Percentiles rank a stretch among this genome's conserved stretches.
phyloP scores from a whole-genome alignment of 2,888 invertebrate genomes.

The Acanthococcus lagerstroemiae region DNA sequence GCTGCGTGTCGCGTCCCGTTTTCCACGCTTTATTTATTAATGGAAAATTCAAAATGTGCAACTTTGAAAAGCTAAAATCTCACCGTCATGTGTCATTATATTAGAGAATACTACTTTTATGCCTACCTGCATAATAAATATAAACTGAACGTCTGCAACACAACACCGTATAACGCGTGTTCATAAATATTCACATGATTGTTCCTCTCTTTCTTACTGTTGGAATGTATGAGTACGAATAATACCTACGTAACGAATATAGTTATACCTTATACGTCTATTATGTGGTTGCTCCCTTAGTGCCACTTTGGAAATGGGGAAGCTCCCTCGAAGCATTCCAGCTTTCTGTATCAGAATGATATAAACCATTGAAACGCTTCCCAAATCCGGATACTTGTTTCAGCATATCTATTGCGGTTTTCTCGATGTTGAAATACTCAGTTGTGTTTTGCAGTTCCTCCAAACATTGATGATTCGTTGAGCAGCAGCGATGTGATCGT shows the following conservation, averaged over 20 bases:
- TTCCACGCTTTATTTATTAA: constrained; percentile 13
- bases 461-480: constrained; percentile 80
- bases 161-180: constrained; percentile 17
- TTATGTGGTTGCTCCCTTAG: no score
- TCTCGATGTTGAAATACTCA: no score
- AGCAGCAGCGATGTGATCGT: constrained; percentile 87
- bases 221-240: no score
- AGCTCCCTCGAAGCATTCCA: no score
- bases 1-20: no score
- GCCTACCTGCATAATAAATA: constrained; percentile 20
- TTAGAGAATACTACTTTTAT: constrained; percentile 17
- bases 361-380: no score
- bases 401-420: no score
- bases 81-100: constrained; percentile 19
- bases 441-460: constrained; percentile 79
- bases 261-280: no score
- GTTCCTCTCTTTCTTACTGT: constrained; percentile 23
- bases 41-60: constrained; percentile 13
- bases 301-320: no score
- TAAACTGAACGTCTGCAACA: constrained; percentile 1
- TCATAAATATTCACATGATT: constrained; percentile 23
- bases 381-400: no score
- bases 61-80: constrained; percentile 13
- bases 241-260: no score
- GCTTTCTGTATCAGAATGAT: no score